Evolutionary conservation across 2,797 vertebrate species (phyloP), one percentile per base, ranked within the genome.

Genomic region (Tapera naevia): DNA sequence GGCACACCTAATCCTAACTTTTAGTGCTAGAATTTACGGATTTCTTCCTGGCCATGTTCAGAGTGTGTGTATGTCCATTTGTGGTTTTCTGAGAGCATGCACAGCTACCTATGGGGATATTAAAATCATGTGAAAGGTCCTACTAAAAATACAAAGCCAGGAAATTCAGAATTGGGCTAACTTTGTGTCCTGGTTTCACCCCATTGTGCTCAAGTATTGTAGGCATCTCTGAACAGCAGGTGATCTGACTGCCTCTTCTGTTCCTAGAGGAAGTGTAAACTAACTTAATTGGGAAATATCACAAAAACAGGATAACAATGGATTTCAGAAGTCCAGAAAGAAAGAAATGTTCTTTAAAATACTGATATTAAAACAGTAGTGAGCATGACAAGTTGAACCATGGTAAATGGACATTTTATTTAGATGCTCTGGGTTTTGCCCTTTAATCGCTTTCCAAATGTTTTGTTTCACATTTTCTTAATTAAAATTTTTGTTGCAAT

Each of bases 101-200:
- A 73, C 76, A 69, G 66, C 56, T 76, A 93, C 91, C 67, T 91
- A 9, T 85, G 53, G 70, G 69, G 71, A 48, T 80, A 79, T 75
- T 70, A 89, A 91, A 92, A 73, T 76, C 13, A 88, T 73, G 64
- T 89, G 93, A 91, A 96, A 90, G 56, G 65, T 88, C 78, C 35
- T 73, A 83, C 60, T 72, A 53, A 93, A 86, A 94, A 76, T 85
- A 94, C 94, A 96, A 96, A 96, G 94, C 91, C 96, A 94, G 93
- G 96, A 96, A 95, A 93, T 83, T 22, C 60, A 60, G 56, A 73
- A 80, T 65, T 82, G 78, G 84, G 71, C 86, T 89, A 82, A 79
- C 62, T 60, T 88, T 93, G 61, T 96, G 86, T 89, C 71, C 92
- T 94, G 88, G 61, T 91, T 93, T 92, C 84, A 83, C 92, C 92